phyloP scores from a whole-genome alignment of 37 sponge, comb jelly and placozoan species.

The Hormiphora californensis region DNA sequence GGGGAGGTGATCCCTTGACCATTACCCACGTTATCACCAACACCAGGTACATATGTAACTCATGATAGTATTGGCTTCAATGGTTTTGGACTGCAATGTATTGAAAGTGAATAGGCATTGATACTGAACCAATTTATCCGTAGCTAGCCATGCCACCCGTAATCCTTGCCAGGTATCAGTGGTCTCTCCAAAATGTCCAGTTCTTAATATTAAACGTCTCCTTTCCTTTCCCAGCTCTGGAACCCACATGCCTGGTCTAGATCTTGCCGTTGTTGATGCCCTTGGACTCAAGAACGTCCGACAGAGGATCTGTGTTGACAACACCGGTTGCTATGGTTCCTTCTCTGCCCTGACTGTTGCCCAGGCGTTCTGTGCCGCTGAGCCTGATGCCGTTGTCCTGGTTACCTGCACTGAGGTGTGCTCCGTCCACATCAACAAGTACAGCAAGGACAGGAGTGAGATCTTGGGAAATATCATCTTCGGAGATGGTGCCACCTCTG shows the following conservation, averaged over 20 bases:
- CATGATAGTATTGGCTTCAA: too few relatives aligned
- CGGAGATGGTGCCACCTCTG: constrained; percentile 45
- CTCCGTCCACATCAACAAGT: constrained; percentile 51
- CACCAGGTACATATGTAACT: too few relatives aligned
- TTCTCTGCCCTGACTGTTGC: constrained; percentile 47
- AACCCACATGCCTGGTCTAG: constrained; percentile 55
- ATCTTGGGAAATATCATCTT: constrained; percentile 32
- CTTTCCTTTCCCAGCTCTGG: constrained; percentile 28
- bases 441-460: constrained; percentile 21
- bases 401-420: constrained; percentile 39
- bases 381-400: constrained; percentile 35
- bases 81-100: too few relatives aligned
- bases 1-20: constrained; percentile 42
- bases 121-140: too few relatives aligned
- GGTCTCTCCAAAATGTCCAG: too few relatives aligned
- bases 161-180: too few relatives aligned
- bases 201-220: too few relatives aligned
- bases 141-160: too few relatives aligned
- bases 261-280: constrained; percentile 2
- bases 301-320: constrained; percentile 50
- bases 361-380: constrained; percentile 36
- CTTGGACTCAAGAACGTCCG: constrained; percentile 36
- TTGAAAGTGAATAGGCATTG: too few relatives aligned
- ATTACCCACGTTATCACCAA: constrained; percentile 49
- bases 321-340: constrained; percentile 41